Evolutionary conservation across 2,888 invertebrate species (phyloP), one percentile per base, ranked within the genome.

Genomic region (Lepetodrilus schrolli): DNA sequence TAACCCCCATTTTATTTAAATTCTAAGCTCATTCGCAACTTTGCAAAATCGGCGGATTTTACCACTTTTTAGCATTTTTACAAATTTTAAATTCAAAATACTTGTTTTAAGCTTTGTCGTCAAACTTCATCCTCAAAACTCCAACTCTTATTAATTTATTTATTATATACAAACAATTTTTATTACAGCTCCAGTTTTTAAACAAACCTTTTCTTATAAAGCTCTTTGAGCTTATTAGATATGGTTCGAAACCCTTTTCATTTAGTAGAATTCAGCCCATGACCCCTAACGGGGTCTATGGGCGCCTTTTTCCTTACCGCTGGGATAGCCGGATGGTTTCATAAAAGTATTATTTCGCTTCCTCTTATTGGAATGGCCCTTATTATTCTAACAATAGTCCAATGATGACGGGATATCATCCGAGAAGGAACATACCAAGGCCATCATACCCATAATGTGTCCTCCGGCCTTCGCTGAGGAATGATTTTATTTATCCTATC

Each of bases 401-500:
- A 78, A 47, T 89, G 88, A 79, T 87, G 86, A 76, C 84, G 85
- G 66, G 87, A 88, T 80, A 89, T 94, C 50, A 91, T 92, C 21
- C 94, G 94, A 81, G 94, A 94, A 92, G 92, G 93, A 81, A 93
- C 93, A 0, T 92, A 92, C 73, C 93, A 94, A 93, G 94, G 94
- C 1, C 88, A 92, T 72, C 94, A 94, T 85, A 93, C 94, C 0
- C 89, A 90, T 26, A 84, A 90, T 85, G 94, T 94, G 1, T 90
- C 91, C 8, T 91, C 91, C 88, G 93, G 93, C 1, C 84, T 94
- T 89, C 93, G 93, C 75, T 93, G 93, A 92, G 94, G 94, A 82
- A 94, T 94, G 93, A 93, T 94, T 88, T 88, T 94, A 91, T 94
- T 94, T 92, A 94, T 94, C 93, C 89, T 93, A 4, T 94, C 94